Conservation (phyloP, 2,797 vertebrate genomes). For the Valencia hispanica region DNA sequence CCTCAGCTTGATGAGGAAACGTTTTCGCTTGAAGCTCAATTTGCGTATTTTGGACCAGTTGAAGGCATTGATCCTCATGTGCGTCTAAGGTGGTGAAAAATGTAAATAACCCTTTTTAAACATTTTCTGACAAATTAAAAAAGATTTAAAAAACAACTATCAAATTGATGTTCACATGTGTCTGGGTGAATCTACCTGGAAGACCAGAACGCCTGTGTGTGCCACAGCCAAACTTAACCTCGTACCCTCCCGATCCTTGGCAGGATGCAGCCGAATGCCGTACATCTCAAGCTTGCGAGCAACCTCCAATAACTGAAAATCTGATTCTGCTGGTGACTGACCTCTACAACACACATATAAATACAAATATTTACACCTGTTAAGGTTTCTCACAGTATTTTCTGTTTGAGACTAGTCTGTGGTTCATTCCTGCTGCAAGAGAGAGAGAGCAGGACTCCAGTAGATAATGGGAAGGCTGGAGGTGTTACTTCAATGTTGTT, state of each 20-base stretch:
- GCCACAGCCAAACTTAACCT: conserved; percentile 93
- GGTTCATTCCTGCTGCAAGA: no score
- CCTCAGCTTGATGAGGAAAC: conserved; percentile 96
- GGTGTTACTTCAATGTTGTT: no score
- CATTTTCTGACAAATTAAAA: neutral
- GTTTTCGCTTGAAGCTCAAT: conserved; percentile 98
- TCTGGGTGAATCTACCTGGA: conserved; percentile 85
- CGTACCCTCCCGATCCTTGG: conserved; percentile 95
- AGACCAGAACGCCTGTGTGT: conserved; percentile 93
- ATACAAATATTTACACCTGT: neutral
- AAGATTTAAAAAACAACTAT: neutral
- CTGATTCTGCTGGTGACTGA: conserved; percentile 95
- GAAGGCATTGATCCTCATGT: conserved; percentile 96
- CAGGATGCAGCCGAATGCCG: conserved; percentile 92
- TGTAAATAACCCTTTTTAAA: neutral
- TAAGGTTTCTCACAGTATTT: neutral
- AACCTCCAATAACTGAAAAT: conserved; percentile 95
- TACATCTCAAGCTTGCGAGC: conserved; percentile 95
- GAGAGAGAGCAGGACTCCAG: no score
- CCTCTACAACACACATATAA: conserved; percentile 78
- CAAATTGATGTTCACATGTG: neutral
- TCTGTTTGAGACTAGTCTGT: neutral
- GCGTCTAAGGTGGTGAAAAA: conserved; percentile 79
- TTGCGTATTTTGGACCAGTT: conserved; percentile 99
- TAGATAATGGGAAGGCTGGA: no score